Percentiles rank a stretch among this genome's conserved stretches.
These are phyloP conservation scores for Caenorhabditis auriculariae DNA, from an alignment of 2,888 invertebrate genomes.

Conservation along the genomic window DNA sequence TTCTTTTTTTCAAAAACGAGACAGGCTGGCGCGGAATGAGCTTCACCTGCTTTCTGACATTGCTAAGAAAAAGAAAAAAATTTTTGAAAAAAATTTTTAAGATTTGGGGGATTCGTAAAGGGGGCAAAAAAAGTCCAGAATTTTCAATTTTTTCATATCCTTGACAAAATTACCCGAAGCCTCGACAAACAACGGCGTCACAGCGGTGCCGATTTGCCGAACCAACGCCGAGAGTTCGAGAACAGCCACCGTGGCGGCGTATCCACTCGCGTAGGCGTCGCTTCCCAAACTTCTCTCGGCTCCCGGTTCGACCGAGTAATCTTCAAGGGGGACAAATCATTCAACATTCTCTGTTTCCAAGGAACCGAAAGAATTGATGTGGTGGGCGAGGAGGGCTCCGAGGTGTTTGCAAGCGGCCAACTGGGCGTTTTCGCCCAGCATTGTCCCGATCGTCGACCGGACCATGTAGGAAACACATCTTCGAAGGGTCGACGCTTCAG, in stretches of 20 bases:
- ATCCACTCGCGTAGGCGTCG: slow-evolving; percentile 31
- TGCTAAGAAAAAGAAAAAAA: no score
- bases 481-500: slow-evolving; percentile 91
- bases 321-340: slow-evolving; percentile 3
- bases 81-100: no score
- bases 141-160: neutral
- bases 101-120: neutral
- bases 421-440: slow-evolving; percentile 95
- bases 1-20: no score
- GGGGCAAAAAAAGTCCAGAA: no score
- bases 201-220: slow-evolving; percentile 88
- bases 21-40: no score
- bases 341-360: neutral
- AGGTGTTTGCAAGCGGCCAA: slow-evolving; percentile 88
- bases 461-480: slow-evolving; percentile 88
- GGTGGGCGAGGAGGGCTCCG: slow-evolving; percentile 84
- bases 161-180: slow-evolving; percentile 69
- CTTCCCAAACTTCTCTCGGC: slow-evolving; percentile 26
- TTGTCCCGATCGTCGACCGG: slow-evolving; percentile 70
- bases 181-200: slow-evolving; percentile 85
- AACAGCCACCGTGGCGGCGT: slow-evolving; percentile 74
- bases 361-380: slow-evolving; percentile 83
- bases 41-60: no score
- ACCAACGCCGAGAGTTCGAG: slow-evolving; percentile 90
- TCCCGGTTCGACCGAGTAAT: slow-evolving; percentile 18